These are phyloP conservation scores for Premnoplex brunnescens DNA, from an alignment of 2,797 vertebrate species.

Conservation along the genomic window DNA sequence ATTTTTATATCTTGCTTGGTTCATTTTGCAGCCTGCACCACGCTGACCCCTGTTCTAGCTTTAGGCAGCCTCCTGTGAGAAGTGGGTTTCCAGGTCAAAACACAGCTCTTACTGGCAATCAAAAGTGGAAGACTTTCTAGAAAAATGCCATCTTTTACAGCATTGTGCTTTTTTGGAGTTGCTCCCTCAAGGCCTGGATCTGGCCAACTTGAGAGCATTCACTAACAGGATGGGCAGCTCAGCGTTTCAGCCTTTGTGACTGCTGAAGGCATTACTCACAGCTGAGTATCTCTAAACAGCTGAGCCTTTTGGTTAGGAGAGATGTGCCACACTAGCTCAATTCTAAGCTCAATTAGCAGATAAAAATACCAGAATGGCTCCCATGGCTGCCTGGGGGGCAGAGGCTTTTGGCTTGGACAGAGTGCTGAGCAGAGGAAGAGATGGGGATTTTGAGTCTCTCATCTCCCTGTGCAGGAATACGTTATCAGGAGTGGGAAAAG, in stretches of 20 bases:
- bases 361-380: slow-evolving; percentile 24
- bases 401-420: neutral
- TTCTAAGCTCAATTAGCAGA: slow-evolving; percentile 59
- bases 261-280: slow-evolving; percentile 54
- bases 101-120: slow-evolving; percentile 13
- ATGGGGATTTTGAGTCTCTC: neutral
- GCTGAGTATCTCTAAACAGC: slow-evolving; percentile 44
- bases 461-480: neutral
- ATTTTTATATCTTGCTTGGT: neutral
- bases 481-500: neutral
- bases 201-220: neutral
- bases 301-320: slow-evolving; percentile 44
- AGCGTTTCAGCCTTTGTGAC: neutral
- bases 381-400: neutral
- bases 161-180: neutral
- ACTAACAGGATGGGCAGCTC: neutral
- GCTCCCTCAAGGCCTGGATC: slow-evolving; percentile 6
- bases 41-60: slow-evolving; percentile 14
- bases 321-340: slow-evolving; percentile 36
- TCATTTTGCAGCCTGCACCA: slow-evolving; percentile 15
- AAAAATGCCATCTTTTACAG: slow-evolving; percentile 1
- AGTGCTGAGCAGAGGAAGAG: neutral
- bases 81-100: slow-evolving; percentile 64
- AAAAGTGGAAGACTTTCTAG: neutral
- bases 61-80: slow-evolving; percentile 22